Base-by-base conservation (phyloP, 2,888 invertebrate species). In the Monopis laevigella region DNA sequence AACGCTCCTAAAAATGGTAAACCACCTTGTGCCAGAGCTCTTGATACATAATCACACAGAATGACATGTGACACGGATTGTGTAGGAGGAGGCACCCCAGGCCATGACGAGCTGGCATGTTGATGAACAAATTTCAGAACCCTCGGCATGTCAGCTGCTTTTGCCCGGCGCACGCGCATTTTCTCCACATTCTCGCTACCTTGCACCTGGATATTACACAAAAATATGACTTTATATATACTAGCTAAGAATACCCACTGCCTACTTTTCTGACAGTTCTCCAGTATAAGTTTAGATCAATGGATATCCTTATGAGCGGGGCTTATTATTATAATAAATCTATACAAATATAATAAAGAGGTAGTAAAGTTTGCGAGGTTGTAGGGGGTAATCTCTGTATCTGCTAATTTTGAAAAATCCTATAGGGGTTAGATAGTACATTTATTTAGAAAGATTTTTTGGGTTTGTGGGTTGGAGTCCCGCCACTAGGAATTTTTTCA, bases 1-100 rank as follows among this genome's bases (percentile, higher is more conserved):
- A 24, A 10, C 10, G 24, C 24, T n/a, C n/a, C n/a, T n/a, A 24
- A 24, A 24, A 29, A 29, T 11, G 12, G 14, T 28, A 5, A n/a
- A n/a, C n/a, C n/a, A 72, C 78, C 78, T 65, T 80, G 78, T 11
- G 77, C 62, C 1, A 80, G 53, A 1, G 69, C 61, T 36, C 78
- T 56, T 6, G 73, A 54, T 2, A 77, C 65, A 39, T 68, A 73
- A 52, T 80, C 80, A 12, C 55, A 57, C 2, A 78, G 52, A 5
- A 73, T 52, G 10, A 71, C 43, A 26, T 65, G 59, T 1, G 64
- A 56, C 10, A 54, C 43, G 17, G 40, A 30, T 17, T 45, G 30
- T 18, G 38, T 46, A 6, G 56, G 45, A 0, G 56, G 56, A 3
- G 58, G 52, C 8, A 66, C 54, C 2, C 62, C 61, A 0, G 74